Evolutionary conservation across 2,113 vertebrate species (phyloP).

Genomic region (Phaetusa simplex): DNA sequence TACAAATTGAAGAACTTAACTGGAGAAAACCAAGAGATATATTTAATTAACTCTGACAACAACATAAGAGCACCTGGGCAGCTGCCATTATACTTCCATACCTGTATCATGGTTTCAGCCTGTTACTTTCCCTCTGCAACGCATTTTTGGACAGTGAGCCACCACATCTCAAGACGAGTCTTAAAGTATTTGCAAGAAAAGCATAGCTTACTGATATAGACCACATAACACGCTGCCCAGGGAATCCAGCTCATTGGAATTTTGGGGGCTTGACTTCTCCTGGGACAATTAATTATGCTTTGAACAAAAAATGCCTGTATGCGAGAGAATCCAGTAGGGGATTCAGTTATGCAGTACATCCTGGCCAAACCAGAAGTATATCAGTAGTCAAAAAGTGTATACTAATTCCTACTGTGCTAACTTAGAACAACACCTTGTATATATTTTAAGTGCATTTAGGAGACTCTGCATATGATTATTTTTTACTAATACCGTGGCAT

Average conservation of each 20-base stretch:
- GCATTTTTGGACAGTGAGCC: background rate
- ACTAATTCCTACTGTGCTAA: background rate
- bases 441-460: background rate
- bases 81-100: background rate
- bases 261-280: background rate
- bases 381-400: background rate
- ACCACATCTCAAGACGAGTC: background rate
- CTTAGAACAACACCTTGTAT: rapidly evolving
- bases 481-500: background rate
- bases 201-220: background rate
- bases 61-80: background rate
- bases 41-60: background rate
- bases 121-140: background rate
- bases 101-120: background rate
- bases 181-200: background rate
- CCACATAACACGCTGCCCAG: background rate
- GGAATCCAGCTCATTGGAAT: background rate
- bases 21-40: background rate
- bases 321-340: background rate
- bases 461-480: background rate
- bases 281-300: background rate
- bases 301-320: background rate
- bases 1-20: background rate
- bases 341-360: background rate
- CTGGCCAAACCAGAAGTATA: background rate